Percentiles rank a stretch among this genome's conserved stretches.
phyloP scores from a whole-genome alignment of 2,888 invertebrate species.

The Eubasilissa splendida region DNA sequence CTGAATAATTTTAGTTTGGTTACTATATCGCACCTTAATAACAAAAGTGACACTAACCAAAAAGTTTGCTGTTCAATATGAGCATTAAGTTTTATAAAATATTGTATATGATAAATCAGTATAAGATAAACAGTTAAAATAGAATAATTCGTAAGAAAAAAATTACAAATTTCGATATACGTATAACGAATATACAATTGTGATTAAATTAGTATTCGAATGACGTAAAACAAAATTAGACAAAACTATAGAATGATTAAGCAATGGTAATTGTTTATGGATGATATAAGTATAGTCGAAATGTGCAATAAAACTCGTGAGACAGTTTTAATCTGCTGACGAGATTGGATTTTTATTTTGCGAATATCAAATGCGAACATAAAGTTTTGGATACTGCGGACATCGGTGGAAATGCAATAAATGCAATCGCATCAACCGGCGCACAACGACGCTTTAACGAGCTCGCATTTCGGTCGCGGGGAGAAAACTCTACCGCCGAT shows the following conservation, averaged over 20 bases:
- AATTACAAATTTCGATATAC: no score
- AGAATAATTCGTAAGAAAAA: no score
- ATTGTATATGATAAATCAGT: no score
- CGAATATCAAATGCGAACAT: slow-evolving; percentile 25
- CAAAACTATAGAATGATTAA: neutral
- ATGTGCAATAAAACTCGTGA: slow-evolving; percentile 8
- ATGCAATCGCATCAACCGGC: slow-evolving; percentile 43
- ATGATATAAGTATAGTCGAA: neutral
- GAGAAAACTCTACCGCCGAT: slow-evolving; percentile 26
- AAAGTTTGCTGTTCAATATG: no score
- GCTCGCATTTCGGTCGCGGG: slow-evolving; percentile 37
- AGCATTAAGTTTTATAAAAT: no score
- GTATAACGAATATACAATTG: no score
- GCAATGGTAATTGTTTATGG: neutral
- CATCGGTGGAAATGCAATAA: slow-evolving; percentile 51
- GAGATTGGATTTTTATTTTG: slow-evolving; percentile 33
- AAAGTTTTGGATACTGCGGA: slow-evolving; percentile 29
- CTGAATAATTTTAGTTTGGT: no score
- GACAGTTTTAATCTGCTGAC: slow-evolving; percentile 31
- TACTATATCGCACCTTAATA: no score
- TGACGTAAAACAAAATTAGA: neutral
- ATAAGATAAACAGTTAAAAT: no score
- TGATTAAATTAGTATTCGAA: no score
- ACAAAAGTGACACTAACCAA: no score
- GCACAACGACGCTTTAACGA: slow-evolving; percentile 44